Base-by-base conservation (phyloP, 2,888 invertebrate species). In the Erebia aethiops region DNA sequence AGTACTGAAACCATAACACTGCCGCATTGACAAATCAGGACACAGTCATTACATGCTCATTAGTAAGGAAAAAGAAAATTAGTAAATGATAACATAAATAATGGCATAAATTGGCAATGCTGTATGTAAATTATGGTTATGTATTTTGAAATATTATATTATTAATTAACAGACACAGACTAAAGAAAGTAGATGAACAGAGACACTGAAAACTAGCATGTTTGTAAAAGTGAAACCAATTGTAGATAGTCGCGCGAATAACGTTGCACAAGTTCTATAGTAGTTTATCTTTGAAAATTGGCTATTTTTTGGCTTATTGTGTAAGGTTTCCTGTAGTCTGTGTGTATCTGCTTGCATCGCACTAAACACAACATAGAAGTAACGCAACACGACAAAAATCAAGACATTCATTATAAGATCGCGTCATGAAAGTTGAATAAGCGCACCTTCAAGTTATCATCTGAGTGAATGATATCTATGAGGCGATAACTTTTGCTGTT, bases 11-110 rank as follows among this genome's bases (percentile, higher is more conserved):
- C 51, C n/a, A 8, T 16, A 3, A 10, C 54, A 3, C 54, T 9
- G 9, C 54, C 54, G 18, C 54, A 54, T 10, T 10, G 16, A 18
- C 16, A 52, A 52, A 52, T 52, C 10, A 54, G 54, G 2, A 54
- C 4, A 54, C 54, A 11, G 54, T 16, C 10, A 49, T 8, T 8
- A 26, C 62, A 62, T 62, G 62, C 49, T 8, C 26, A 46, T 62
- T 49, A 62, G 21, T 62, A 46, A 62, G 49, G 62, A 62, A 62
- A 62, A 21, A 62, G 62, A 62, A 62, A 62, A 14, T 62, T 62
- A 62, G 49, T 21, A 62, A 49, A 62, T 49, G 16, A 62, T 18
- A 2, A 43, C 41, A 41, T 14, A 49, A 18, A 21, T 18, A 62
- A 21, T 46, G 62, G 14, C 57, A 43, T 11, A 21, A 14, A 60